These are phyloP conservation scores for Burhinus bistriatus DNA, from an alignment of 2,113 vertebrate genomes.

Conservation along the genomic window DNA sequence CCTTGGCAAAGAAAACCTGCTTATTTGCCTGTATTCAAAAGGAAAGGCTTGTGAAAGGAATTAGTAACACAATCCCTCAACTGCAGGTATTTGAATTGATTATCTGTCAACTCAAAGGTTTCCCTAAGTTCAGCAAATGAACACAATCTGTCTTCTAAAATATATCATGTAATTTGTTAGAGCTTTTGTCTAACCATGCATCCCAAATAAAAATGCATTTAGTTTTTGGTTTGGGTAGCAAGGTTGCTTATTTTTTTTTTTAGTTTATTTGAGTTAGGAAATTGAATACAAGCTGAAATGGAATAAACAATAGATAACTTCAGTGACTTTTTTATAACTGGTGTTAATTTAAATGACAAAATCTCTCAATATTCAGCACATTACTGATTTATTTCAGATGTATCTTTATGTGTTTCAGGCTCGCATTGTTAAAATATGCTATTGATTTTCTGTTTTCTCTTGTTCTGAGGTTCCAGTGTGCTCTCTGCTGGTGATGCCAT, in stretches of 20 bases:
- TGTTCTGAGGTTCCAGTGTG: slow-evolving; percentile 51
- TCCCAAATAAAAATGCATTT: slow-evolving; percentile 35
- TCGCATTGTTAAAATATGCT: not conserved
- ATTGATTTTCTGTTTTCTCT: slow-evolving; percentile 45
- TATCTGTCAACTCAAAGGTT: slow-evolving; percentile 72
- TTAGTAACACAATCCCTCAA: slow-evolving; percentile 71
- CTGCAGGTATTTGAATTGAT: slow-evolving; percentile 74
- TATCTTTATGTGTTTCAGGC: slow-evolving; percentile 34
- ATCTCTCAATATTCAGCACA: not conserved
- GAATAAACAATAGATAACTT: not conserved
- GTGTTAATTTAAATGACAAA: slow-evolving; percentile 8
- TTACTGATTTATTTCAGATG: slow-evolving; percentile 20
- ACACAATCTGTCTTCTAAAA: slow-evolving; percentile 69
- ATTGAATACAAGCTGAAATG: not conserved
- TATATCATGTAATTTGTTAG: slow-evolving; percentile 65
- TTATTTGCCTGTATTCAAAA: slow-evolving; percentile 60
- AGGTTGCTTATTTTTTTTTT: not conserved
- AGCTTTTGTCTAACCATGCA: slow-evolving; percentile 49
- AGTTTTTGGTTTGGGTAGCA: not conserved
- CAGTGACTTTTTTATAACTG: not conserved
- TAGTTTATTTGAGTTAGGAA: slow-evolving; percentile 8
- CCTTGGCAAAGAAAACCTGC: slow-evolving; percentile 9
- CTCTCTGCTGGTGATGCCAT: slow-evolving; percentile 50
- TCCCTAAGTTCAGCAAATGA: slow-evolving; percentile 72
- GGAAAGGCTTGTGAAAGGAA: slow-evolving; percentile 60